Conservation (phyloP, 2,888 invertebrate genomes). For the Heliconius aoede region DNA sequence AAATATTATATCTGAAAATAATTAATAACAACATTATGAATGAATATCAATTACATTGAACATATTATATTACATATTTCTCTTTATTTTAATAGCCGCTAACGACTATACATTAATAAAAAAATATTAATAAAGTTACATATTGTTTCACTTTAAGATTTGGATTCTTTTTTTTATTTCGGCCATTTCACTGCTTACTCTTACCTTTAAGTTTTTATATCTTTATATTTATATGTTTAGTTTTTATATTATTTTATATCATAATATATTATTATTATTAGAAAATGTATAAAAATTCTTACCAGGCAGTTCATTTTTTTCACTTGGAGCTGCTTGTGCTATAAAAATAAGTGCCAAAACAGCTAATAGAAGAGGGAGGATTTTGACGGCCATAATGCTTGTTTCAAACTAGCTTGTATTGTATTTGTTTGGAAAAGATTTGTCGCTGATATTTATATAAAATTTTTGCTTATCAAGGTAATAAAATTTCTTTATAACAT, state of each 20-base stretch:
- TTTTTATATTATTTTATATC: too few species aligned
- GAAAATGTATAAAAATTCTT: background rate
- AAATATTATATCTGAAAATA: conserved; percentile 13
- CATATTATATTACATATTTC: too few species aligned
- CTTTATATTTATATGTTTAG: too few species aligned
- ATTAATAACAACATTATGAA: background rate
- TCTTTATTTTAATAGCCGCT: too few species aligned
- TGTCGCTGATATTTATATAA: background rate
- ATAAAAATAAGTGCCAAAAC: background rate
- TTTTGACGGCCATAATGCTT: conserved; percentile 1
- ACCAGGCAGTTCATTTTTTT: conserved; percentile 12
- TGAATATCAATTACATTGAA: too few species aligned
- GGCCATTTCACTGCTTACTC: too few species aligned
- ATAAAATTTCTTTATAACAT: too few species aligned
- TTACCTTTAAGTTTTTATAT: too few species aligned
- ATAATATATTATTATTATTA: background rate
- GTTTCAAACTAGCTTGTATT: background rate
- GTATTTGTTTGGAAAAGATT: background rate
- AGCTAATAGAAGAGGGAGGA: background rate
- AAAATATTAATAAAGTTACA: too few species aligned
- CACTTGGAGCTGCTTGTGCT: background rate
- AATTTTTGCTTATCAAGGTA: background rate
- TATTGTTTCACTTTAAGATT: too few species aligned
- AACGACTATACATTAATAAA: too few species aligned
- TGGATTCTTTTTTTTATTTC: too few species aligned